These are phyloP conservation scores for Gallinago stenura DNA, from an alignment of 2,797 vertebrate species.

Conservation along the genomic window DNA sequence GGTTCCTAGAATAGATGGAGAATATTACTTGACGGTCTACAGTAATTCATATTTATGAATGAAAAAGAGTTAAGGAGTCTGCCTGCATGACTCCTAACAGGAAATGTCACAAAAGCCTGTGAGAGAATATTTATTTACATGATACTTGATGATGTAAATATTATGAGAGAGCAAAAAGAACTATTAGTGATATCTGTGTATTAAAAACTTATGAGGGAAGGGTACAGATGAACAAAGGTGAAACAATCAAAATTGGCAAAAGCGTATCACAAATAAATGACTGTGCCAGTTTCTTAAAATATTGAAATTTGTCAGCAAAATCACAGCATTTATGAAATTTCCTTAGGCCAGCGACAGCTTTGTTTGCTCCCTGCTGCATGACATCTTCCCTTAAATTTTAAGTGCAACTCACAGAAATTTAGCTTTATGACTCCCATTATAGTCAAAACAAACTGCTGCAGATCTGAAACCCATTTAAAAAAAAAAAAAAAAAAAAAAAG, in stretches of 20 bases:
- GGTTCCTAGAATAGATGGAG: neutral
- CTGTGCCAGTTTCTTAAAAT: neutral
- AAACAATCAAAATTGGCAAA: neutral
- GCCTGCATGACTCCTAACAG: neutral
- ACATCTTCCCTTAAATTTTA: conserved; percentile 21
- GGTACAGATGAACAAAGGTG: neutral
- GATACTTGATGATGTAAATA: neutral
- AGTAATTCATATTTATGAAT: neutral
- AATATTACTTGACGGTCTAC: neutral
- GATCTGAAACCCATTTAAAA: neutral
- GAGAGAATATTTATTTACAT: neutral
- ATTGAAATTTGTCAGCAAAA: neutral
- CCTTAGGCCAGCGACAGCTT: conserved; percentile 1
- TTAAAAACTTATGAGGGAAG: neutral
- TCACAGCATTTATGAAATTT: neutral
- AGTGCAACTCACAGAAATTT: neutral
- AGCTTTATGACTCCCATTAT: neutral
- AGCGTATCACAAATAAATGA: neutral
- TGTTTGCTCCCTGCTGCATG: conserved; percentile 4
- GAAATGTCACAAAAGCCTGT: neutral
- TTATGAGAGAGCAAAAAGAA: neutral
- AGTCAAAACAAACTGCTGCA: neutral
- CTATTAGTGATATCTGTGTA: neutral
- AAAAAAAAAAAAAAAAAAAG: neutral
- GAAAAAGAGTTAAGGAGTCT: neutral